Evolutionary conservation across 2,113 vertebrate genomes (phyloP).

Genomic region (Chiloscyllium plagiosum): DNA sequence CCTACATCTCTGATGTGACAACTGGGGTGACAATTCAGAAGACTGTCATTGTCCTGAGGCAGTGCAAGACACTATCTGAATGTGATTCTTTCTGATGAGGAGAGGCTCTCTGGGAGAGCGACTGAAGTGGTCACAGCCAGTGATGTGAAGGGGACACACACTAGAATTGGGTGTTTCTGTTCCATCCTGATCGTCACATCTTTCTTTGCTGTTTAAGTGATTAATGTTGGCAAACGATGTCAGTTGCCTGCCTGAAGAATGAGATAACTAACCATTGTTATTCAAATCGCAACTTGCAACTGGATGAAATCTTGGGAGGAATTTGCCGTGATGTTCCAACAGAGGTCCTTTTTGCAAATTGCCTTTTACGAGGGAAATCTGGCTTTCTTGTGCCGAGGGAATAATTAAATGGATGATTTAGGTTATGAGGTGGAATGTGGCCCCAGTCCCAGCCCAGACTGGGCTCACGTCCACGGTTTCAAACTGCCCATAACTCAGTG

Average conservation of each 20-base stretch:
- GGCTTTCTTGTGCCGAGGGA: background rate
- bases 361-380: background rate
- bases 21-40: no score
- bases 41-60: no score
- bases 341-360: background rate
- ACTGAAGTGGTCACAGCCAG: background rate
- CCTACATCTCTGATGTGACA: no score
- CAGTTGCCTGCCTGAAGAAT: background rate
- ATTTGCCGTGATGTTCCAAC: background rate
- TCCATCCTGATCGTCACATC: background rate
- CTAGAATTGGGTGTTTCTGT: background rate
- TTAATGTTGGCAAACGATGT: background rate
- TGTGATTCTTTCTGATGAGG: background rate
- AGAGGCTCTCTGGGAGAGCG: background rate
- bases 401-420: background rate
- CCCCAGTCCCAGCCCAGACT: background rate
- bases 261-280: no score
- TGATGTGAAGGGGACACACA: background rate
- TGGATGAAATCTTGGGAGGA: background rate
- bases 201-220: background rate
- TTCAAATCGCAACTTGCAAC: background rate
- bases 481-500: background rate
- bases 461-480: background rate
- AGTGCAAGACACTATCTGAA: background rate
- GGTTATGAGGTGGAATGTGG: background rate